phyloP scores from a whole-genome alignment of 2,797 vertebrate genomes.

The Uromys caudimaculatus region DNA sequence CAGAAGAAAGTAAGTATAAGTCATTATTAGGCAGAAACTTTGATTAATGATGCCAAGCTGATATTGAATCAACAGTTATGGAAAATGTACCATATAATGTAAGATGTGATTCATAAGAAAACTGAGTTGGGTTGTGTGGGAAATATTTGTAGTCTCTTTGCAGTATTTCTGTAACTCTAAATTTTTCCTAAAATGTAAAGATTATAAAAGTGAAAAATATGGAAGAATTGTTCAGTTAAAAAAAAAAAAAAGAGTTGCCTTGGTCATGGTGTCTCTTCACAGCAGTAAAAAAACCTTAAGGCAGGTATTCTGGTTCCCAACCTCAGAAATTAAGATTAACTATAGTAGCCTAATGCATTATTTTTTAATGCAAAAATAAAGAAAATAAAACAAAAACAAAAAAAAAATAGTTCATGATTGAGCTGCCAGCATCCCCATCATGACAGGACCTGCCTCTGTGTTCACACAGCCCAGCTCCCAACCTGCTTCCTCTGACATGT shows the following conservation, averaged over 20 bases:
- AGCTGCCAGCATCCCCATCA: not conserved
- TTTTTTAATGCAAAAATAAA: not conserved
- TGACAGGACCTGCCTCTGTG: not conserved
- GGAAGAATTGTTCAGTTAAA: not conserved
- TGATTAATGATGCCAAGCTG: not conserved
- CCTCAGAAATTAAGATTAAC: not conserved
- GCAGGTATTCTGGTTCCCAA: not conserved
- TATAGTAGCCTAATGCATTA: not conserved
- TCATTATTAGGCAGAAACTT: too few relatives aligned
- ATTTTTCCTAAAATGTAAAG: not conserved
- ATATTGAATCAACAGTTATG: not conserved
- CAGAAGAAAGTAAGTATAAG: too few relatives aligned
- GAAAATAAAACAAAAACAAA: not conserved
- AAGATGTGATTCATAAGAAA: not conserved
- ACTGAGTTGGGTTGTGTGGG: not conserved
- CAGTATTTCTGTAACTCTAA: not conserved
- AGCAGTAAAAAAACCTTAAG: too few relatives aligned
- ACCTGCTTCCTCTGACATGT: too few relatives aligned
- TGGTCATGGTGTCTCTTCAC: too few relatives aligned
- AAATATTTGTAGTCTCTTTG: not conserved
- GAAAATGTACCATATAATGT: not conserved
- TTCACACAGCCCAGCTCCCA: not conserved
- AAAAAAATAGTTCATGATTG: not conserved
- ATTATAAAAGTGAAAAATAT: not conserved
- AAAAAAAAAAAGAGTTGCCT: too few relatives aligned